phyloP scores from a whole-genome alignment of 2,797 vertebrate genomes.

The Aphelocoma californica region DNA sequence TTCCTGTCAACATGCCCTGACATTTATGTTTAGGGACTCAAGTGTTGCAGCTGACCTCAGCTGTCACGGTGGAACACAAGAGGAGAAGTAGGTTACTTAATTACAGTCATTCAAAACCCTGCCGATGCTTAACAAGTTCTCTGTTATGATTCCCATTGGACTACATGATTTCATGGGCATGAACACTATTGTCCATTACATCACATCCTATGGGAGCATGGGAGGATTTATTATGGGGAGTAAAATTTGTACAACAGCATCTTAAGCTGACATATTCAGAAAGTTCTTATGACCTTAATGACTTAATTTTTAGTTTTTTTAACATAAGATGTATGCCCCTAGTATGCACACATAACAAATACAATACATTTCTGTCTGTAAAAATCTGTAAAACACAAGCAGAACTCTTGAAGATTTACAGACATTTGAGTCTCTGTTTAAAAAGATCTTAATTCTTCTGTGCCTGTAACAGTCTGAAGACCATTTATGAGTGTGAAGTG shows the following conservation, averaged over 20 bases:
- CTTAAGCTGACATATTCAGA: not conserved
- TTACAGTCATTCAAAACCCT: slow-evolving; percentile 46
- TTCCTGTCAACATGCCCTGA: slow-evolving; percentile 2
- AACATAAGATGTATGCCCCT: not conserved
- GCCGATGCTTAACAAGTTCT: not conserved
- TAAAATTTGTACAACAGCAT: not conserved
- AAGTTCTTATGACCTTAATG: not conserved
- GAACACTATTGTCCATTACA: not conserved
- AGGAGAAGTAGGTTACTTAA: slow-evolving; percentile 40
- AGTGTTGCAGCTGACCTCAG: slow-evolving; percentile 22
- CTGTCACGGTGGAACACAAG: not conserved
- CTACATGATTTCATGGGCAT: not conserved
- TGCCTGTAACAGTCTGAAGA: not conserved
- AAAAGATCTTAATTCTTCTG: not conserved
- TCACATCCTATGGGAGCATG: not conserved
- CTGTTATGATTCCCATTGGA: slow-evolving; percentile 20
- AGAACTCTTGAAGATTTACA: not conserved
- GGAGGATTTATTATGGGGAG: not conserved
- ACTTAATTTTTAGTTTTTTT: not conserved
- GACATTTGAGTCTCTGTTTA: not conserved
- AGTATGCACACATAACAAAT: not conserved
- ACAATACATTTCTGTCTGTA: not conserved
- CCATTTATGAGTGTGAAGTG: not conserved
- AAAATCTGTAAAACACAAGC: not conserved
- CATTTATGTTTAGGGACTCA: slow-evolving; percentile 24